Percentiles rank a stretch among this genome's conserved stretches.
Conservation (phyloP, 1,140 invertebrate genomes). For the Drosophila bipectinata region DNA sequence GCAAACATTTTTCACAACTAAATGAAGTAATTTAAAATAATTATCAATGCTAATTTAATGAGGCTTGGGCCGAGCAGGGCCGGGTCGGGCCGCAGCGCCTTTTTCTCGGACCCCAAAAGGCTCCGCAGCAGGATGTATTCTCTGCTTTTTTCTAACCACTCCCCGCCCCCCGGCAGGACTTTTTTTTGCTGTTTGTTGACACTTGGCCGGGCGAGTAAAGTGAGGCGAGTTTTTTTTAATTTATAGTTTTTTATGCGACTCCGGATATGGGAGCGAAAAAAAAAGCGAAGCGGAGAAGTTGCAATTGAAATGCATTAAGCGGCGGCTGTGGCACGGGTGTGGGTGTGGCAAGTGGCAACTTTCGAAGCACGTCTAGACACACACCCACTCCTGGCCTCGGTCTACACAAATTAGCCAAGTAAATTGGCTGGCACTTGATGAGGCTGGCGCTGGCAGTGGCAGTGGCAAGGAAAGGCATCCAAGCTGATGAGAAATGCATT, state of each 20-base stretch:
- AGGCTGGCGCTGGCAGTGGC: background rate
- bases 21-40: constrained; percentile 82
- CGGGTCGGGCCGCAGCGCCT: constrained; percentile 2
- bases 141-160: background rate
- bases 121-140: constrained; percentile 5
- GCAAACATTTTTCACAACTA: constrained; percentile 79
- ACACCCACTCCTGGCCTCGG: background rate
- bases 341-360: background rate
- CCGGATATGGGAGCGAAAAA: background rate
- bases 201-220: constrained; percentile 5
- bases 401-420: constrained; percentile 51
- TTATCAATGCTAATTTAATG: constrained; percentile 81
- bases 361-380: constrained; percentile 36
- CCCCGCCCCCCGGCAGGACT: background rate
- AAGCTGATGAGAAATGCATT: constrained; percentile 28
- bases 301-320: constrained; percentile 71
- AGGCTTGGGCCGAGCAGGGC: constrained; percentile 29
- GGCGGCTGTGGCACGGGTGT: background rate
- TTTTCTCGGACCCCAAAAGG: background rate
- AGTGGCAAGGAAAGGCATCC: background rate
- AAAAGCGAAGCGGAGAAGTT: constrained; percentile 9
- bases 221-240: constrained; percentile 31
- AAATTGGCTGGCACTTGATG: constrained; percentile 43
- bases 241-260: constrained; percentile 54
- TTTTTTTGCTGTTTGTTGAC: background rate